Percentiles rank a stretch among this genome's conserved stretches.
Evolutionary conservation across 2,113 vertebrate genomes (phyloP).

Genomic region (Poeciliopsis turrubarensis): DNA sequence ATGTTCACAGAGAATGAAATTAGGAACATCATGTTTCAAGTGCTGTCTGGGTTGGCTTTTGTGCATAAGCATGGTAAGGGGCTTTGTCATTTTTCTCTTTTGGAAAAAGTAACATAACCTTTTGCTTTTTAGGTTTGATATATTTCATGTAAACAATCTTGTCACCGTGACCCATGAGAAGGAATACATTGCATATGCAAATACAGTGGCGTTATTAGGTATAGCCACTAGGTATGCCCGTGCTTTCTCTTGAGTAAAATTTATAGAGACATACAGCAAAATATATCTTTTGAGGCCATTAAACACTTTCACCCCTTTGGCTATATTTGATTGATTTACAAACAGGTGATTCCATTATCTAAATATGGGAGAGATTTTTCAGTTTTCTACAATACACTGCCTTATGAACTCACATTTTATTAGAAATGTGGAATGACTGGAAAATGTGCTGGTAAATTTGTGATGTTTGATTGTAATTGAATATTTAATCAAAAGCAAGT

Average conservation of each 20-base stretch:
- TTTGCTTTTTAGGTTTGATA: constrained; percentile 15
- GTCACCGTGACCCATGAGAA: neutral
- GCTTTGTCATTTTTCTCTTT: constrained; percentile 31
- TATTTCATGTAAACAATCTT: constrained; percentile 13
- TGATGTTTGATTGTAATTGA: neutral
- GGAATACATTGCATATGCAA: neutral
- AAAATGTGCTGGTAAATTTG: neutral
- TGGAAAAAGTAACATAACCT: constrained; percentile 4
- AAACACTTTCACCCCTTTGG: neutral
- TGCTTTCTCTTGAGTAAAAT: neutral
- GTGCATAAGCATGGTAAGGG: constrained; percentile 81
- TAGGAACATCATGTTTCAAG: constrained; percentile 82
- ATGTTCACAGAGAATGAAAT: constrained; percentile 83
- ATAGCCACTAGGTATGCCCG: neutral
- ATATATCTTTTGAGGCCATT: constrained; percentile 12
- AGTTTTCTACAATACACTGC: neutral
- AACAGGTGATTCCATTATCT: neutral
- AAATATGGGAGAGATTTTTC: neutral
- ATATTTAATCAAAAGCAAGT: neutral
- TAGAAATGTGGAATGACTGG: neutral
- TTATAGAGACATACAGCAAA: neutral
- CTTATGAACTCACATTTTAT: neutral
- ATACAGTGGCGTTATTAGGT: neutral
- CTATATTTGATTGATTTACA: constrained; percentile 1
- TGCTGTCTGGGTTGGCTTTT: constrained; percentile 80